A percentile compares a stretch with the other conserved stretches of the same genome.
phyloP scores from a whole-genome alignment of 92 coral and sea anemone genomes.

The Porites evermanni region DNA sequence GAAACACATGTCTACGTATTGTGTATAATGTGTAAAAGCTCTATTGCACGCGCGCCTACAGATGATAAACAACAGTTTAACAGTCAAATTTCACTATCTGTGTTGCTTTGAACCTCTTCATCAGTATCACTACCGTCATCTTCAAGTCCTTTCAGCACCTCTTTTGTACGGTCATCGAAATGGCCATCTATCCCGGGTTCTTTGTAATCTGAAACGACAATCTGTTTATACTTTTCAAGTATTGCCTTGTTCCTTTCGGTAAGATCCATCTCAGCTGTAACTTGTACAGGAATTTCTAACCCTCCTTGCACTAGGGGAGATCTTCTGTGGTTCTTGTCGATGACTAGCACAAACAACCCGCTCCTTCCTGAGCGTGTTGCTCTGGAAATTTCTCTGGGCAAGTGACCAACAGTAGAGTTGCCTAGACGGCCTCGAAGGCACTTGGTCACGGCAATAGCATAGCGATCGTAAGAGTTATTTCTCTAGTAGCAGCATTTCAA shows the following conservation, averaged over 20 bases:
- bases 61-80: too few species aligned
- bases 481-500: constrained; percentile 39
- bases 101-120: too few species aligned
- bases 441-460: constrained; percentile 55
- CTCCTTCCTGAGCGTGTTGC: constrained; percentile 36
- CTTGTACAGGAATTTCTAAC: constrained; percentile 48
- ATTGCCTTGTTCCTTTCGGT: constrained; percentile 25
- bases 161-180: too few species aligned
- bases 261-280: constrained; percentile 29
- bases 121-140: too few species aligned
- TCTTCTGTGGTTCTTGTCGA: constrained; percentile 35
- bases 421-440: constrained; percentile 49
- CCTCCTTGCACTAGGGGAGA: constrained; percentile 57
- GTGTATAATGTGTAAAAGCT: too few species aligned
- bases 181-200: neutral
- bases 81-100: too few species aligned
- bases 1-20: too few species aligned
- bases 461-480: constrained; percentile 46
- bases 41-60: too few species aligned
- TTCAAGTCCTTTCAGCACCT: too few species aligned
- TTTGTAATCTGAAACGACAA: constrained; percentile 17
- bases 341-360: constrained; percentile 22
- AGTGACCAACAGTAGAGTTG: constrained; percentile 62
- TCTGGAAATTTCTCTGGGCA: constrained; percentile 58
- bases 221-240: constrained; percentile 9